Conservation (phyloP, 2,797 vertebrate species). For the Anguilla obscura region DNA sequence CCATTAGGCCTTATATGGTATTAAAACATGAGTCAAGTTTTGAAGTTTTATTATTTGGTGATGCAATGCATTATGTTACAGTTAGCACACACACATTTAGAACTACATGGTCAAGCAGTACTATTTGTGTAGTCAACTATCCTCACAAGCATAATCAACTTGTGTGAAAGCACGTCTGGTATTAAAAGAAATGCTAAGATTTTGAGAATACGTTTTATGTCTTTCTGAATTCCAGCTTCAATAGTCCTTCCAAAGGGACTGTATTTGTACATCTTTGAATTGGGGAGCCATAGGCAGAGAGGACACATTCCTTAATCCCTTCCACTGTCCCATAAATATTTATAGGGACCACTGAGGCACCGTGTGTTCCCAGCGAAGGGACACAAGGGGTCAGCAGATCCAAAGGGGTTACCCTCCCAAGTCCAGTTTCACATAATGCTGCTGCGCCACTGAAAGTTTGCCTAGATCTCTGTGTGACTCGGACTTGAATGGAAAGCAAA, state of each 20-base stretch:
- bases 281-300: background rate
- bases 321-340: slow-evolving; percentile 14
- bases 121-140: background rate
- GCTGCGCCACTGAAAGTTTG: background rate
- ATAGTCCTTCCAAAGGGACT: background rate
- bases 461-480: background rate
- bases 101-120: background rate
- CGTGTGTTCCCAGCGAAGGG: background rate
- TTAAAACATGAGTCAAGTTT: background rate
- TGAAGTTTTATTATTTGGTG: background rate
- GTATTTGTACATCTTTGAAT: background rate
- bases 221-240: background rate
- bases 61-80: background rate
- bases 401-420: background rate
- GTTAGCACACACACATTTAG: background rate
- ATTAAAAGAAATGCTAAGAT: background rate
- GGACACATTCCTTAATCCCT: slow-evolving; percentile 12
- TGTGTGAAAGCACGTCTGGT: background rate
- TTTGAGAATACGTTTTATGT: background rate
- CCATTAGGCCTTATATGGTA: background rate
- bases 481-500: slow-evolving; percentile 3
- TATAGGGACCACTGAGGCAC: background rate
- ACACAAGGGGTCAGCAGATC: background rate
- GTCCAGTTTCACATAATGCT: background rate
- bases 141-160: background rate